Evolutionary conservation across 2,888 invertebrate species (phyloP).

Genomic region (Dusona sp.): DNA sequence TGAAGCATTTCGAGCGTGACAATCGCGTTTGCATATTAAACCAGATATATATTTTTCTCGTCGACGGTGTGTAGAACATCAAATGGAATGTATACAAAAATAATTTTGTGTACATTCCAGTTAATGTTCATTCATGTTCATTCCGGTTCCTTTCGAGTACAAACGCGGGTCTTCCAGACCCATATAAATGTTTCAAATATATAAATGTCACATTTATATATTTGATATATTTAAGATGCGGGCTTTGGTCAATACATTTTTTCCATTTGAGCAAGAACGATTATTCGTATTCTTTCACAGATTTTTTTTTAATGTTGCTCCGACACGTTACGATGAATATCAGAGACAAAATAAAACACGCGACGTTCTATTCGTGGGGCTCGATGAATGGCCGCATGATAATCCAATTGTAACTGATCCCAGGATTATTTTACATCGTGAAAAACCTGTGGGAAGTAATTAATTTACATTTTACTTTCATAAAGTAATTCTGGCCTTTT

Average conservation of each 20-base stretch:
- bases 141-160: too few species aligned
- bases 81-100: neutral
- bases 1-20: conserved; percentile 63
- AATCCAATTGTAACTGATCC: neutral
- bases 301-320: conserved; percentile 1
- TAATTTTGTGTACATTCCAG: too few species aligned
- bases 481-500: neutral
- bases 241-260: conserved; percentile 17
- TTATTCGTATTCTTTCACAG: neutral
- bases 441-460: conserved; percentile 1
- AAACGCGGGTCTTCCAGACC: neutral
- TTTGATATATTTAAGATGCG: too few species aligned
- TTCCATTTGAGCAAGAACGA: neutral
- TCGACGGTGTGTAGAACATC: conserved; percentile 1
- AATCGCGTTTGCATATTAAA: conserved; percentile 63
- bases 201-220: conserved; percentile 17
- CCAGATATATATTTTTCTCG: conserved; percentile 28
- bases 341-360: conserved; percentile 5
- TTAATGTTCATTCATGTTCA: too few species aligned
- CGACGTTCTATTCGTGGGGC: neutral
- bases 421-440: neutral
- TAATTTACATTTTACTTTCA: neutral
- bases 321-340: conserved; percentile 3
- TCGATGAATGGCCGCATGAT: conserved; percentile 10
- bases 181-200: neutral